These are phyloP conservation scores for Drosophila arizonae DNA, from an alignment of 1,140 invertebrate genomes.

Conservation along the genomic window DNA sequence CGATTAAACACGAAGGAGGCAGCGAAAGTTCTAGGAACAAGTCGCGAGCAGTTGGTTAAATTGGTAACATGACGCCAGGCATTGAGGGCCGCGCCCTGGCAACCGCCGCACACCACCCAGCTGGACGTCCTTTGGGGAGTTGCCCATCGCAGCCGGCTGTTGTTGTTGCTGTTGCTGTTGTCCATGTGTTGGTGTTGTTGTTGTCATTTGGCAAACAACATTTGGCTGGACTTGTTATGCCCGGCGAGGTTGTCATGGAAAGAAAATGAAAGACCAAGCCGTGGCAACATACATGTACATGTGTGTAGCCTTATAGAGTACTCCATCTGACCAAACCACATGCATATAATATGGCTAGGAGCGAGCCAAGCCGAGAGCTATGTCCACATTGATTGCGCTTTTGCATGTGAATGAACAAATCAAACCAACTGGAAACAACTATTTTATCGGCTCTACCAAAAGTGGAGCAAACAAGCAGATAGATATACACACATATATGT, in stretches of 20 bases:
- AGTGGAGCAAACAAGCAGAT: conserved; percentile 47
- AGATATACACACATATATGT: conserved; percentile 30
- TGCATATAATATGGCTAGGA: background rate
- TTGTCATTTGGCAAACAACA: conserved; percentile 60
- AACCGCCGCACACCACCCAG: conserved; percentile 32
- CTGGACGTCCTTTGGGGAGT: conserved; percentile 62
- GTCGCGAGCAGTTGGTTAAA: conserved; percentile 44
- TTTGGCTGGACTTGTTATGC: conserved; percentile 58
- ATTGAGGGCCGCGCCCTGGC: conserved; percentile 68
- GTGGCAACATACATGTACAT: conserved; percentile 10
- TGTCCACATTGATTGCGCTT: conserved; percentile 7
- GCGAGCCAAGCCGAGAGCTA: conserved; percentile 35
- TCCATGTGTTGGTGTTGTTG: conserved; percentile 16
- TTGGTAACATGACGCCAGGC: conserved; percentile 70
- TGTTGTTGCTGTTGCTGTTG: conserved; percentile 51
- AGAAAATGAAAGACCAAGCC: conserved; percentile 6
- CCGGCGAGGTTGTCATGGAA: conserved; percentile 60
- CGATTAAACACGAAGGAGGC: conserved; percentile 64
- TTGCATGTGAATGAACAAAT: conserved; percentile 40
- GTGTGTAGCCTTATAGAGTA: conserved; percentile 1
- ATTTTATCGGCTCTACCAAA: conserved; percentile 26
- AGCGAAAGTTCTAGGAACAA: conserved; percentile 66
- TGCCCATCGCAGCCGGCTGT: conserved; percentile 10
- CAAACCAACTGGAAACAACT: conserved; percentile 9
- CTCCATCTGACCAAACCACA: conserved; percentile 34